Evolutionary conservation across 1,140 invertebrate species (phyloP).

Genomic region (Anastatus disparis): DNA sequence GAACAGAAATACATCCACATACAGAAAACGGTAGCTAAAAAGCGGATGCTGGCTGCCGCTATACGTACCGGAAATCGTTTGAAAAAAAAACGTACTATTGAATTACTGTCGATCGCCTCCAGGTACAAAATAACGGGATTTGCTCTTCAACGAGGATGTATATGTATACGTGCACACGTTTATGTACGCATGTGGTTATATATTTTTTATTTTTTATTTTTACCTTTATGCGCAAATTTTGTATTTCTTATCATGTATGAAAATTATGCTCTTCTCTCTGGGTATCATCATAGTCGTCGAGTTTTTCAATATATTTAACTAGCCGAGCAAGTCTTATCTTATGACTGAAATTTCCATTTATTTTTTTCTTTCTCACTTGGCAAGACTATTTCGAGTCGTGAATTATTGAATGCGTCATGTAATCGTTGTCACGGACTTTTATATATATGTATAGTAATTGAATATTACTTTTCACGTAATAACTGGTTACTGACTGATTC

Average conservation of each 20-base stretch:
- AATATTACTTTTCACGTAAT: not conserved
- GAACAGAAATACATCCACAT: too few species aligned
- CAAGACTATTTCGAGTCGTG: too few species aligned
- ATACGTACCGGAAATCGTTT: conserved; percentile 23
- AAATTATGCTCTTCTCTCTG: too few species aligned
- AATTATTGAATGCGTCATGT: not conserved
- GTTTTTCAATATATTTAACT: conserved; percentile 1
- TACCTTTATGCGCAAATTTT: not conserved
- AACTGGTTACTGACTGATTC: not conserved
- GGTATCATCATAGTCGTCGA: not conserved
- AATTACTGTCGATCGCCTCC: conserved; percentile 36
- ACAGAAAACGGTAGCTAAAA: too few species aligned
- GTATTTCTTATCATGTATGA: not conserved
- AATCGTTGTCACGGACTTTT: too few species aligned
- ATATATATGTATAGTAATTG: not conserved
- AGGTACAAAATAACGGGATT: conserved; percentile 20
- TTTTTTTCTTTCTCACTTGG: too few species aligned
- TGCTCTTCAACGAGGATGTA: not conserved
- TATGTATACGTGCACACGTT: not conserved
- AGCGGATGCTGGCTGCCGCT: too few species aligned
- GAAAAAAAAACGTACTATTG: conserved; percentile 31
- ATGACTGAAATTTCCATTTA: not conserved
- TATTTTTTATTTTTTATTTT: too few species aligned
- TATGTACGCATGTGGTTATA: too few species aligned
- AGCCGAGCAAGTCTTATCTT: not conserved